These are phyloP conservation scores for Bettongia penicillata DNA, from an alignment of 2,113 vertebrate species.

Conservation along the genomic window DNA sequence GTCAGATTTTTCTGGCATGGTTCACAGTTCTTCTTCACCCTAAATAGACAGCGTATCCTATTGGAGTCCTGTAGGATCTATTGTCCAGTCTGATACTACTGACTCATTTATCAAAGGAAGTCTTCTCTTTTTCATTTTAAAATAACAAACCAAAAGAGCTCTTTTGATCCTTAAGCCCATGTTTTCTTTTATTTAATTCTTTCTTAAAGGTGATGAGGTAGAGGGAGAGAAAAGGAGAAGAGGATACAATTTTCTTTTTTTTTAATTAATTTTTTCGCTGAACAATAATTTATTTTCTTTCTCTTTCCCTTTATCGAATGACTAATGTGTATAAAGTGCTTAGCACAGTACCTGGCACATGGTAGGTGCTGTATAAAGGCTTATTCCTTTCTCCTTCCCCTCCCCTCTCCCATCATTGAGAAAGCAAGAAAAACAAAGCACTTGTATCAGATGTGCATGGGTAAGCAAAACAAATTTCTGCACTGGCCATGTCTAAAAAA, in stretches of 20 bases:
- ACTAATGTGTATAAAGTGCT: too few species aligned
- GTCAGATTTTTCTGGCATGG: neutral
- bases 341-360: too few species aligned
- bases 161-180: conserved; percentile 35
- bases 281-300: too few species aligned
- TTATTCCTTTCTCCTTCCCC: too few species aligned
- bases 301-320: too few species aligned
- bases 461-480: neutral
- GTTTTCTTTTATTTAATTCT: neutral
- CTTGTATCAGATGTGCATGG: neutral
- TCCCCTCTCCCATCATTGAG: neutral
- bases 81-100: neutral
- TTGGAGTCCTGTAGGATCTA: neutral
- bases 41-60: neutral
- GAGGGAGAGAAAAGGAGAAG: too few species aligned
- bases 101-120: neutral
- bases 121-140: neutral
- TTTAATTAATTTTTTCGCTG: neutral
- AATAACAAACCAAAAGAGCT: conserved; percentile 12
- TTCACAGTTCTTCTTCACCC: neutral
- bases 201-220: too few species aligned
- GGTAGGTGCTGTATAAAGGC: too few species aligned
- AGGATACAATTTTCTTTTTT: neutral
- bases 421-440: neutral
- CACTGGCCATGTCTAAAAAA: neutral